Evolutionary conservation across 2,797 vertebrate species (phyloP).

Genomic region (Trachurus trachurus): DNA sequence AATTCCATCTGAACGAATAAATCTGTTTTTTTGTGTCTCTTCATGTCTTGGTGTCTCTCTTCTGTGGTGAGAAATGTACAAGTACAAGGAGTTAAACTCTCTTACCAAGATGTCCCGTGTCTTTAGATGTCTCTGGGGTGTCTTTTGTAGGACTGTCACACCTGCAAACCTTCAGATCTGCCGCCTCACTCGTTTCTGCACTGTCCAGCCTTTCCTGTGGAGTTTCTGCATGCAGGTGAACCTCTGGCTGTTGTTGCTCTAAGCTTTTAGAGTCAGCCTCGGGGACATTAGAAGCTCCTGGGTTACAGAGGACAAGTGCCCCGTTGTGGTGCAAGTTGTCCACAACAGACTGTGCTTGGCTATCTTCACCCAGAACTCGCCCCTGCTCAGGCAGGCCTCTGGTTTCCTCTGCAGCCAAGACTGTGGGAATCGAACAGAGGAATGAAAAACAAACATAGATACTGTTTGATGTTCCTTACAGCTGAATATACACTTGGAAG

Average conservation of each 20-base stretch:
- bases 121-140: neutral
- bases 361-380: constrained; percentile 18
- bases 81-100: neutral
- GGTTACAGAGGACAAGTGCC: constrained; percentile 79
- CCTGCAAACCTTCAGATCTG: neutral
- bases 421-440: constrained; percentile 62
- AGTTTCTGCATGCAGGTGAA: neutral
- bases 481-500: constrained; percentile 65
- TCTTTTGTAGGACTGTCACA: constrained; percentile 4
- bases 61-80: too few relatives aligned
- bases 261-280: constrained; percentile 21
- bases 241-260: neutral
- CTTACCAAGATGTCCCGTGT: constrained; percentile 55
- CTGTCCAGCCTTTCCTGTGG: neutral
- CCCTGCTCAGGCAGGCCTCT: constrained; percentile 24
- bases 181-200: neutral
- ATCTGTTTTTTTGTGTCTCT: too few relatives aligned
- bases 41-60: too few relatives aligned
- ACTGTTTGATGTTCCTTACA: constrained; percentile 51
- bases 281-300: constrained; percentile 58
- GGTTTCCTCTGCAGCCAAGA: constrained; percentile 37
- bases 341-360: constrained; percentile 23
- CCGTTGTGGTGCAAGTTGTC: constrained; percentile 43
- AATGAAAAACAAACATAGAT: constrained; percentile 71
- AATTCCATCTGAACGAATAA: too few relatives aligned